These are phyloP conservation scores for Potamilus streckersoni DNA, from an alignment of 1,140 invertebrate genomes.

Conservation along the genomic window DNA sequence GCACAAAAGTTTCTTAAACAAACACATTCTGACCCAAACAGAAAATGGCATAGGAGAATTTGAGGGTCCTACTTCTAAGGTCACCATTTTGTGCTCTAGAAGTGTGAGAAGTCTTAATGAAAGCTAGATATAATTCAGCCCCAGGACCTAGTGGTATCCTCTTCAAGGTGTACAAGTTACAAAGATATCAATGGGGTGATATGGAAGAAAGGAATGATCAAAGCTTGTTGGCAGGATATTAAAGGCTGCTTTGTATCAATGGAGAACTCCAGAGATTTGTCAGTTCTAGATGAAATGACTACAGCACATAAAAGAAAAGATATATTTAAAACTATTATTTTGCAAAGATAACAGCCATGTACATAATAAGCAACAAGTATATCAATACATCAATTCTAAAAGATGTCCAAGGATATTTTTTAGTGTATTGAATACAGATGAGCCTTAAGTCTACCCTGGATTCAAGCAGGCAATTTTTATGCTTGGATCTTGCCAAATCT, in stretches of 20 bases:
- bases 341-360: too few relatives aligned
- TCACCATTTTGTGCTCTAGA: neutral
- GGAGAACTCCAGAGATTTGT: neutral
- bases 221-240: conserved; percentile 6
- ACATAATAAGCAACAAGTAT: too few relatives aligned
- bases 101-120: conserved; percentile 6
- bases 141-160: conserved; percentile 22
- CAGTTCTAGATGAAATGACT: too few relatives aligned
- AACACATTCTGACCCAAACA: conserved; percentile 4
- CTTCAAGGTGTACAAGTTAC: conserved; percentile 21
- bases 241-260: conserved; percentile 15
- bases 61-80: conserved; percentile 2
- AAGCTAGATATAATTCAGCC: conserved; percentile 13
- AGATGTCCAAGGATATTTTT: too few relatives aligned
- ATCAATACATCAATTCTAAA: too few relatives aligned
- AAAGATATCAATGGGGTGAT: conserved; percentile 4
- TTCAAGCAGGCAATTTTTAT: too few relatives aligned
- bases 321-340: too few relatives aligned
- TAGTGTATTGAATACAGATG: too few relatives aligned
- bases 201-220: conserved; percentile 20
- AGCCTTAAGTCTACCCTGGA: too few relatives aligned
- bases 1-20: conserved; percentile 8
- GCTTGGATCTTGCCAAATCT: too few relatives aligned
- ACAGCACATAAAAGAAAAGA: too few relatives aligned
- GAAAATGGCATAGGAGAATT: neutral